These are phyloP conservation scores for Diabrotica undecimpunctata DNA, from an alignment of 1,140 invertebrate genomes.

Conservation along the genomic window DNA sequence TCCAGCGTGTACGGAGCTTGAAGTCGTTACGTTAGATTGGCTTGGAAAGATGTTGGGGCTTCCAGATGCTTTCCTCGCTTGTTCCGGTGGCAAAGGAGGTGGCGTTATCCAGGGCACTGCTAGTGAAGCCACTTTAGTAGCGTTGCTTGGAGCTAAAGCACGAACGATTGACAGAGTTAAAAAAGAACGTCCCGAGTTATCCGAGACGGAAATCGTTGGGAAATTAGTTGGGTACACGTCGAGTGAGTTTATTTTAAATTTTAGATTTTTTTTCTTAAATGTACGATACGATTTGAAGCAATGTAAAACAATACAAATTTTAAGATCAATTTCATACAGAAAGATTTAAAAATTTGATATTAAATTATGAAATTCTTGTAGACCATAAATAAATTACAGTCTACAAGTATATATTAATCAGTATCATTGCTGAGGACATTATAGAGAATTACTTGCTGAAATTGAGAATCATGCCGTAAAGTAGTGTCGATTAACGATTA, in stretches of 20 bases:
- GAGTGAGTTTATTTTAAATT: conserved; percentile 49
- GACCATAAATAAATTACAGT: too few relatives aligned
- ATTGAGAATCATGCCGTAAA: too few relatives aligned
- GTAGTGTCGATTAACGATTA: too few relatives aligned
- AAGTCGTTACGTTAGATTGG: conserved; percentile 97
- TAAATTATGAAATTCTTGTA: too few relatives aligned
- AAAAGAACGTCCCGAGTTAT: conserved; percentile 69
- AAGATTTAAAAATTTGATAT: too few relatives aligned
- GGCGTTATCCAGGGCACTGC: conserved; percentile 91
- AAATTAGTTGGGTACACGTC: conserved; percentile 87
- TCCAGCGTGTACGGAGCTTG: conserved; percentile 95
- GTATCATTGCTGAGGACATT: too few relatives aligned
- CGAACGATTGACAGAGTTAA: conserved; percentile 68
- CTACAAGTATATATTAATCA: too few relatives aligned
- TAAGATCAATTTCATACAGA: too few relatives aligned
- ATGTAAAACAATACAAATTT: too few relatives aligned
- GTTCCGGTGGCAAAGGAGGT: conserved; percentile 77
- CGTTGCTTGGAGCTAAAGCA: conserved; percentile 85
- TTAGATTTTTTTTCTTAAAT: too few relatives aligned
- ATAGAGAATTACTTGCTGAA: too few relatives aligned
- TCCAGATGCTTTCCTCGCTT: conserved; percentile 82
- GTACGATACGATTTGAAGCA: too few relatives aligned
- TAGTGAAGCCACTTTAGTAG: conserved; percentile 83
- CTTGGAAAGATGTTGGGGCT: conserved; percentile 90
- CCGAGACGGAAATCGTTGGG: conserved; percentile 78